Evolutionary conservation across 2,888 invertebrate species (phyloP), one percentile per base, ranked within the genome.

Genomic region (Hedya salicella): DNA sequence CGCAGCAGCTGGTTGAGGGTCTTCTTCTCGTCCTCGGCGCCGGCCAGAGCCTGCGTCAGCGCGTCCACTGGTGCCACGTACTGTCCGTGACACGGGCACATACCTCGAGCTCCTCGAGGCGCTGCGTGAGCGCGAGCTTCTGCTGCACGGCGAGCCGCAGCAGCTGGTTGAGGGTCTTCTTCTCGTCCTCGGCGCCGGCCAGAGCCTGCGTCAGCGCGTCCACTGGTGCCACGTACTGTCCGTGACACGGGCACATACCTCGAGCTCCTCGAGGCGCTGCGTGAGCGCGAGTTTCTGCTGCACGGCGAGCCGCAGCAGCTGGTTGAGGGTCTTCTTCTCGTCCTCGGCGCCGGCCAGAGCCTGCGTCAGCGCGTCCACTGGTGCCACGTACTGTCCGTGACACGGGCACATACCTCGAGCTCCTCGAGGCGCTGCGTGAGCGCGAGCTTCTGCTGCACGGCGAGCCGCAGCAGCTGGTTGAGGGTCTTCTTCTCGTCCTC

Each of bases 401-500:
- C n/a, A n/a, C n/a, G n/a, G 17, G 2, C 44, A 2, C 6, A 42
- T 62, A 98, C 97, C 93, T 99, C 99, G 73, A 99, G 93, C 80
- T 99, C 99, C 89, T 99, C 99, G 72, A 99, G 93, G 68, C 98
- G 95, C 93, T 99, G 99, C 60, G 98, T 99, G 73, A 99, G 94
- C 62, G 96, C 95, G 76, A 99, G 94, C 86, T 99, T 99, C 91
- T 99, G 99, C 86, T 99, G 98, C 73, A 99, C 99, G 70, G 99
- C 99, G 83, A 99, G 95, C 61, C 99, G 95, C 75, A 99, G 93
- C 82, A 99, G 94, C 84, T 99, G 98, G 92, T 99, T 99, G 77
- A 99, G 94, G 8, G 99, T 99, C 92, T 98, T 98, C 95, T 99
- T 98, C 91, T 99, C 99, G 79, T 99, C 99, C 88, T 99, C 99